These are phyloP conservation scores for Agonopterix heracliana DNA, from an alignment of 2,888 invertebrate species.

Conservation along the genomic window DNA sequence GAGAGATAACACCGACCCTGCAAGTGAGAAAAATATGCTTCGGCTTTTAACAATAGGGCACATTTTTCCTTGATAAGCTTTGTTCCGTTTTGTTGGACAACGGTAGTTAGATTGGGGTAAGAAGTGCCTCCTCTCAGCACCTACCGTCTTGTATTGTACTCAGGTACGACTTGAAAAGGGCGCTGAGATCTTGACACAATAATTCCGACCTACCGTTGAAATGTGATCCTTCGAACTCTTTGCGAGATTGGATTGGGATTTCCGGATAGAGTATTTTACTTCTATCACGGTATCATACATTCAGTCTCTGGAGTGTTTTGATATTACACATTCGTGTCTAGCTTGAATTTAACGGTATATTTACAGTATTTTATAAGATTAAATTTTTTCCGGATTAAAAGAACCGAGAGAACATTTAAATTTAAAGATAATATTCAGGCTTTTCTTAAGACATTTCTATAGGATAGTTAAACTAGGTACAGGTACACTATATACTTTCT, in stretches of 20 bases:
- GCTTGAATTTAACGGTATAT: too few relatives aligned
- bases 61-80: slow-evolving; percentile 1
- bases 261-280: slow-evolving; percentile 22
- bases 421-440: too few relatives aligned
- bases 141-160: slow-evolving; percentile 33
- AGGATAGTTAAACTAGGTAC: too few relatives aligned
- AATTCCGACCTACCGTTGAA: slow-evolving; percentile 18
- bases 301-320: too few relatives aligned
- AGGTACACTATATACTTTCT: too few relatives aligned
- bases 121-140: slow-evolving; percentile 36
- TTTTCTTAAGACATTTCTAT: too few relatives aligned
- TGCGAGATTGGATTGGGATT: slow-evolving; percentile 41
- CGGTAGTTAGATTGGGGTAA: slow-evolving; percentile 45
- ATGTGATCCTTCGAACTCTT: slow-evolving; percentile 16
- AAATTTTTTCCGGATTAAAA: too few relatives aligned
- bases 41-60: slow-evolving; percentile 4
- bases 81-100: slow-evolving; percentile 28
- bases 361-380: too few relatives aligned
- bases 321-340: too few relatives aligned
- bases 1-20: slow-evolving; percentile 36
- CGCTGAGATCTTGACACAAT: slow-evolving; percentile 8
- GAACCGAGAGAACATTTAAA: too few relatives aligned
- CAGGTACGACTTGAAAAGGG: slow-evolving; percentile 20
- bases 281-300: background rate
- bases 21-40: background rate